Base-by-base conservation (phyloP, 2,113 vertebrate genomes). In the Nanorana parkeri region DNA sequence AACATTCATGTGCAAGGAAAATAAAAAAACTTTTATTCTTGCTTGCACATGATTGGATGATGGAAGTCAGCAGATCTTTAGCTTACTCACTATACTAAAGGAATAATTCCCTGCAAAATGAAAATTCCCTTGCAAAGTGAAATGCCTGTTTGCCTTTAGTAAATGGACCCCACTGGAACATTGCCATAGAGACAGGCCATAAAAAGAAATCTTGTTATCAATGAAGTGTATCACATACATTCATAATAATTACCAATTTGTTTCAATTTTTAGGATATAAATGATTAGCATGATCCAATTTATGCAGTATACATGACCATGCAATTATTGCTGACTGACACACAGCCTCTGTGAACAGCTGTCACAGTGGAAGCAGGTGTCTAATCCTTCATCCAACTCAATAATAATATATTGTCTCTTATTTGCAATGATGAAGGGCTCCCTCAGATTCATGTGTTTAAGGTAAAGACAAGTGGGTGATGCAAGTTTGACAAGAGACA, bases 311-410 rank as follows among this genome's bases (percentile, higher is more conserved):
- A 58, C 32, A 81, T 23, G 60, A 16, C 19, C 51, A 55, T 75
- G 51, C 63, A 81, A 58, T 74, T 81, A 56, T 55, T 69, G 69
- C 56, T 81, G 80, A 56, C 5, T 67, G 69, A 67, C 47, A 54
- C 26, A 55, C 26, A 58, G 69, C 80, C 66, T 81, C 60, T 74
- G 80, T 28, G 15, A 56, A 10, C 61, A 66, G 61, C 69, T 73
- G 69, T 36, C 69, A 73, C 68, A 29, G 47, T 29, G 61, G 69
- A 24, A 74, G 47, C 69, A 75, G 80, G 60, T 81, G 80, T 74
- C 80, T 74, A 75, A 56, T 74, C 61, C 74, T 58, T 63, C n/a
- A 52, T 32, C 28, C 54, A 81, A 67, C 54, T 64, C 20, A 75
- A 66, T 72, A 74, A 68, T 58, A 69, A 74, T 71, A 80, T 32